phyloP scores from a whole-genome alignment of 1,140 invertebrate species.

The Conus betulinus region DNA sequence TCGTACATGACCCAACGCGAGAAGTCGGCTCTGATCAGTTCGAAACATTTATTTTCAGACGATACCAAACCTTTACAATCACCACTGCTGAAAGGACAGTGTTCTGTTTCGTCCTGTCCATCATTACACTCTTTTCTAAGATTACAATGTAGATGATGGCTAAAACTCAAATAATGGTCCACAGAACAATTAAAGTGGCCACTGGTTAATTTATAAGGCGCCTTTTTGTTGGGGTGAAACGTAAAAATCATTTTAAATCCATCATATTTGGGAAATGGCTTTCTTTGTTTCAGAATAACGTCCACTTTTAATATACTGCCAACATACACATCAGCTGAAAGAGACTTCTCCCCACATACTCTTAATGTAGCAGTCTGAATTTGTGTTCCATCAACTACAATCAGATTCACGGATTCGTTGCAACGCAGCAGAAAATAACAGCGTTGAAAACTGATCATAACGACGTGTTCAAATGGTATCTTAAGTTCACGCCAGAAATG shows the following conservation, averaged over 20 bases:
- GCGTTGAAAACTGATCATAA: slow-evolving; percentile 5
- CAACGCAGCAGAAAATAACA: not conserved
- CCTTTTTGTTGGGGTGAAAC: not conserved
- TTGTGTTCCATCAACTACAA: not conserved
- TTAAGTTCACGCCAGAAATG: not conserved
- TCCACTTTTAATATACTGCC: not conserved
- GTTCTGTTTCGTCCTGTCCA: not conserved
- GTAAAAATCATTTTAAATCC: too few species aligned
- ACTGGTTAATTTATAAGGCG: not conserved
- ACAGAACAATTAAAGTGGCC: slow-evolving; percentile 4
- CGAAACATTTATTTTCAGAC: not conserved
- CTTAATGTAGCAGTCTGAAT: not conserved
- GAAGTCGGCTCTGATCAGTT: not conserved
- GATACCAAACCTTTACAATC: not conserved
- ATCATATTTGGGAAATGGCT: not conserved
- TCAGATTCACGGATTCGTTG: too few species aligned
- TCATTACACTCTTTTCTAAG: slow-evolving; percentile 10
- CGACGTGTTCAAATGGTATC: not conserved
- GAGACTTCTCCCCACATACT: too few species aligned
- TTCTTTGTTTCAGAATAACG: not conserved
- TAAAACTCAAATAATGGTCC: not conserved
- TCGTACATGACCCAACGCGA: too few species aligned
- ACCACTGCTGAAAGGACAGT: slow-evolving; percentile 24
- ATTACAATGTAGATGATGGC: not conserved
- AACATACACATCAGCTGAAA: not conserved